Evolutionary conservation across 2,888 invertebrate species (phyloP).

Genomic region (Orthosia gothica): DNA sequence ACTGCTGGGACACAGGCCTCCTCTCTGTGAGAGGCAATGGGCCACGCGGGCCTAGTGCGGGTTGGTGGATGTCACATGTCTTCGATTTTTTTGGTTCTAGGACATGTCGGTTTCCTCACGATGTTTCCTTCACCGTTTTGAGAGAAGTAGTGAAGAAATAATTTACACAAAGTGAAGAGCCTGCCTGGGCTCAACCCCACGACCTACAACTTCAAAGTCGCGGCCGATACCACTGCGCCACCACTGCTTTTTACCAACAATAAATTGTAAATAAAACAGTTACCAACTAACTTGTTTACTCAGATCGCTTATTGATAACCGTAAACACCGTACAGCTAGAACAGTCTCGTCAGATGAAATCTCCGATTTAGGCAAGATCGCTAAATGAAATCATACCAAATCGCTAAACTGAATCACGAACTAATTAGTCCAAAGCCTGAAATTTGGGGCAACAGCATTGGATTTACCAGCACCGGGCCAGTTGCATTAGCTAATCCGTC

Average conservation of each 20-base stretch:
- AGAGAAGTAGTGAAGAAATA: too few species aligned
- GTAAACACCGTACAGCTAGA: background rate
- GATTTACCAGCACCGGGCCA: constrained; percentile 25
- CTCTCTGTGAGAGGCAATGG: too few species aligned
- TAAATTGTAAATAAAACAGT: background rate
- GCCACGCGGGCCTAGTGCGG: too few species aligned
- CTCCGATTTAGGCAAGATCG: constrained; percentile 10
- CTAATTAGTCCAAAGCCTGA: constrained; percentile 44
- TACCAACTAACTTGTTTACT: background rate
- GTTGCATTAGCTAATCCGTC: constrained; percentile 53
- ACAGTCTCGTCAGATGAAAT: background rate
- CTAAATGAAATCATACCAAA: constrained; percentile 49
- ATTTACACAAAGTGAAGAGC: too few species aligned
- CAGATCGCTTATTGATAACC: background rate
- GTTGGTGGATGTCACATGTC: too few species aligned
- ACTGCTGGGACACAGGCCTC: too few species aligned
- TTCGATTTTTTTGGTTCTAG: too few species aligned
- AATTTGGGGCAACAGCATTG: constrained; percentile 48
- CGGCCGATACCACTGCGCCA: too few species aligned
- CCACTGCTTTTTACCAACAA: background rate
- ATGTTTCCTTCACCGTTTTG: too few species aligned
- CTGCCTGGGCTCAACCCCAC: too few species aligned
- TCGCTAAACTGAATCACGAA: constrained; percentile 50
- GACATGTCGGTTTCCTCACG: too few species aligned
- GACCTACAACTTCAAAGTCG: too few species aligned